phyloP scores from a whole-genome alignment of 92 coral and sea anemone species.

The Porites lobata region DNA sequence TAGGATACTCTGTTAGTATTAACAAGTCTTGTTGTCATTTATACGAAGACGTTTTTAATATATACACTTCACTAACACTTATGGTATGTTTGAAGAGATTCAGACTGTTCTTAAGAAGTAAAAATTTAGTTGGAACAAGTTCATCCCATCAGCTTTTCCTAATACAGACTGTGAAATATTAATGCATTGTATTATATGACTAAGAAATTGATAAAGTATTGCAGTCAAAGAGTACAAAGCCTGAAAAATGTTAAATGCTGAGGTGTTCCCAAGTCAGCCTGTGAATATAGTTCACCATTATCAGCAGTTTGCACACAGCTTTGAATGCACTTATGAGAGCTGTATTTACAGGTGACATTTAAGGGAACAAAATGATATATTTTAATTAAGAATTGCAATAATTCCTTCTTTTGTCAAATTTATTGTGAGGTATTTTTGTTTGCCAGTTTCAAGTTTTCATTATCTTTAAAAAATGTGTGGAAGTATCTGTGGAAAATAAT shows the following conservation, averaged over 20 bases:
- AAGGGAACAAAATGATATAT: not conserved
- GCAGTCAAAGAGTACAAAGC: not conserved
- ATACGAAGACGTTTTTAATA: constrained; percentile 1
- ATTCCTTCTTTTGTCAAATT: constrained; percentile 5
- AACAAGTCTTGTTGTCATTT: not conserved
- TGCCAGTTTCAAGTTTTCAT: constrained; percentile 11
- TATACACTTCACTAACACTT: constrained; percentile 2
- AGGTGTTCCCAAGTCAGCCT: not conserved
- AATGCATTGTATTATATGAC: constrained; percentile 10
- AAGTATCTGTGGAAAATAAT: constrained; percentile 21
- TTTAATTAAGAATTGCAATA: not conserved
- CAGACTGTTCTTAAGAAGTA: not conserved
- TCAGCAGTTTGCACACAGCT: not conserved
- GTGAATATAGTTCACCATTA: not conserved
- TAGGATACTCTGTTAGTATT: not conserved
- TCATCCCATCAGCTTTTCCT: not conserved
- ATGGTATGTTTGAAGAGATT: not conserved
- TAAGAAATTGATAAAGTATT: constrained; percentile 5
- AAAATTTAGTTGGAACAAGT: not conserved
- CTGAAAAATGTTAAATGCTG: not conserved
- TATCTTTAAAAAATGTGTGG: not conserved
- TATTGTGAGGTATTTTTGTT: constrained; percentile 21
- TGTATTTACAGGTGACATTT: not conserved
- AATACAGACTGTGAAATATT: not conserved
- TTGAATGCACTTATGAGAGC: not conserved